Evolutionary conservation across 2,888 invertebrate species (phyloP), one percentile per base, ranked within the genome.

Genomic region (Auanema freiburgensis): DNA sequence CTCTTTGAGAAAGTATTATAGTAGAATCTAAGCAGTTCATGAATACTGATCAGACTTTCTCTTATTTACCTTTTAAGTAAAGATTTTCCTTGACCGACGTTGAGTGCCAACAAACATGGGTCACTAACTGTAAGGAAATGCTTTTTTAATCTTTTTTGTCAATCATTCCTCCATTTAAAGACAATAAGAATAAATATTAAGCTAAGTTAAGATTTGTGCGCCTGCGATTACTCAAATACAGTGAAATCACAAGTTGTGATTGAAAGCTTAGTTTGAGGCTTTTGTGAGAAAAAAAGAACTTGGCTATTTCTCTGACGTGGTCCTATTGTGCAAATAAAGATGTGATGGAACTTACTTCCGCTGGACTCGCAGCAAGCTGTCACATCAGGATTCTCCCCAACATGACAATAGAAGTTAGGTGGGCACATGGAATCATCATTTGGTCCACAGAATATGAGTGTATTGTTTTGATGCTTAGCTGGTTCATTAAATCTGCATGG

Each of bases 281-380:
- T 33, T 33, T 33, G 33, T 33, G 33, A 33, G 33, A 33, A 33
- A 33, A 33, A 33, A 33, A 33, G 8, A 33, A 33, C 33, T 33
- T 33, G 33, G 33, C 33, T 33, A 33, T 33, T 33, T 33, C 33
- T 33, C 33, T 33, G 33, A 33, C 33, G 33, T 33, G 33, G 33
- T 33, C 33, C 33, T 33, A 5, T 33, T 33, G 33, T 33, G 33
- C 8, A 33, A 33, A 33, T 52, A 52, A 23, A 25, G 23, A 25
- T 54, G 53, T 41, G 33, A 16, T 50, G 44, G 53, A 23, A 66
- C 79, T 71, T 61, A 80, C 83, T 69, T 67, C 80, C 78, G 54
- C 80, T 77, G 25, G 64, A 63, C 67, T 82, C 79, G 60, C 83
- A 83, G 59, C 83, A 83, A 54, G 76, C 77, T 8, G 77, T 81